Conservation (phyloP, 1,140 invertebrate genomes). For the Zaprionus capensis region DNA sequence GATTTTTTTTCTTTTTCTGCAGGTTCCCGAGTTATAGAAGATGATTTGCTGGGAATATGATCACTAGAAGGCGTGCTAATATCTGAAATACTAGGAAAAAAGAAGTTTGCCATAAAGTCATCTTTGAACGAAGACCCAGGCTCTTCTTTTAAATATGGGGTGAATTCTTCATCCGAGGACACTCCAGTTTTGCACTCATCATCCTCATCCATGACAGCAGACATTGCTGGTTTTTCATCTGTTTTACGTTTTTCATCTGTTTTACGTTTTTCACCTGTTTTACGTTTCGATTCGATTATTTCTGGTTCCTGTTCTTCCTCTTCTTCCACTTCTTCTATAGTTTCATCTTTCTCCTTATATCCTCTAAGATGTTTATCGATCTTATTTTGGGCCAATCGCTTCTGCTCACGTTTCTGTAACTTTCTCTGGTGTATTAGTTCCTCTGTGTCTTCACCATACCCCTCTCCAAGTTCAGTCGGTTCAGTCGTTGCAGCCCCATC, state of each 20-base stretch:
- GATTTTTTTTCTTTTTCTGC: neutral
- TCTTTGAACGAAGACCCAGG: slow-evolving; percentile 15
- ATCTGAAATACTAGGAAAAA: slow-evolving; percentile 30
- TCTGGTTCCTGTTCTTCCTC: neutral
- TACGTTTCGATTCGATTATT: neutral
- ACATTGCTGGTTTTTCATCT: neutral
- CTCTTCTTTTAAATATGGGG: neutral
- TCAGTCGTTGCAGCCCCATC: too few species aligned
- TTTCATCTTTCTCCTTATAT: neutral
- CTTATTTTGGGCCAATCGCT: neutral
- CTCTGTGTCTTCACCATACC: neutral
- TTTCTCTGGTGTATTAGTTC: neutral
- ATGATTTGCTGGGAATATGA: neutral
- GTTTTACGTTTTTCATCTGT: too few species aligned
- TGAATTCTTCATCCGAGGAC: slow-evolving; percentile 20
- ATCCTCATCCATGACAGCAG: neutral
- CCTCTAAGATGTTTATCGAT: slow-evolving; percentile 1
- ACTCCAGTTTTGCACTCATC: neutral
- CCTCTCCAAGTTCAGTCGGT: neutral
- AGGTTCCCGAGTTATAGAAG: neutral
- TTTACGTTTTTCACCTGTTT: neutral
- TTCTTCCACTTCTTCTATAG: neutral
- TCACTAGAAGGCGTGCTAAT: slow-evolving; percentile 3
- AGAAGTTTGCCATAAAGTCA: slow-evolving; percentile 36
- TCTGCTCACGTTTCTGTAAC: slow-evolving; percentile 19